Percentiles rank a stretch among this genome's conserved stretches.
Evolutionary conservation across 2,888 invertebrate species (phyloP).

Genomic region (Fragum whitleyi): DNA sequence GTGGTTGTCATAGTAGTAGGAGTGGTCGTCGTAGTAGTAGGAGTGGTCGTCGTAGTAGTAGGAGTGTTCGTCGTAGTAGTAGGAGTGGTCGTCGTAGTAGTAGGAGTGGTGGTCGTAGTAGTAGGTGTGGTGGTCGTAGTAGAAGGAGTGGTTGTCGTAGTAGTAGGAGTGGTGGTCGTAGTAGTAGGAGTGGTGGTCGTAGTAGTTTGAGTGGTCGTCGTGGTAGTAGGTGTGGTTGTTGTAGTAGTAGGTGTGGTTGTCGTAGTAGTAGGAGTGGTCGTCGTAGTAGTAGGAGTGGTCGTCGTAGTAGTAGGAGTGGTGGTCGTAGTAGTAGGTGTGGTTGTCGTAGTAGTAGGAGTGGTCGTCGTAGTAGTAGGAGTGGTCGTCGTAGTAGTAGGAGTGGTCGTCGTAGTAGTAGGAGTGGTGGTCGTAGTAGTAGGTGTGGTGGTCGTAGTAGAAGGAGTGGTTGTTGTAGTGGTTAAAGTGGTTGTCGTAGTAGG

Average conservation of each 20-base stretch:
- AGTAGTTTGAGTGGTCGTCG: not conserved
- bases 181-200: not conserved
- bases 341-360: not conserved
- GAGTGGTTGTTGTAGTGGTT: not conserved
- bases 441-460: not conserved
- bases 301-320: not conserved
- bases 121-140: not conserved
- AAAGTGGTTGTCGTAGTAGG: not conserved
- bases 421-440: not conserved
- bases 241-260: not conserved
- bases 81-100: conserved; percentile 9
- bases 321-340: not conserved
- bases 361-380: not conserved
- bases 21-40: not conserved
- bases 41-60: not conserved
- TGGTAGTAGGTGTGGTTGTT: not conserved
- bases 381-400: not conserved
- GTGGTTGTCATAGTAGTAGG: not conserved
- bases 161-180: conserved; percentile 3
- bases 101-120: not conserved
- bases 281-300: not conserved
- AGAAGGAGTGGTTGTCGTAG: conserved; percentile 7
- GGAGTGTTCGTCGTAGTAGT: not conserved
- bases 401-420: not conserved
- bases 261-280: not conserved